A percentile compares a stretch with the other conserved stretches of the same genome.
These are phyloP conservation scores for Orthonychiurus folsomi DNA, from an alignment of 2,888 invertebrate genomes.

Conservation along the genomic window DNA sequence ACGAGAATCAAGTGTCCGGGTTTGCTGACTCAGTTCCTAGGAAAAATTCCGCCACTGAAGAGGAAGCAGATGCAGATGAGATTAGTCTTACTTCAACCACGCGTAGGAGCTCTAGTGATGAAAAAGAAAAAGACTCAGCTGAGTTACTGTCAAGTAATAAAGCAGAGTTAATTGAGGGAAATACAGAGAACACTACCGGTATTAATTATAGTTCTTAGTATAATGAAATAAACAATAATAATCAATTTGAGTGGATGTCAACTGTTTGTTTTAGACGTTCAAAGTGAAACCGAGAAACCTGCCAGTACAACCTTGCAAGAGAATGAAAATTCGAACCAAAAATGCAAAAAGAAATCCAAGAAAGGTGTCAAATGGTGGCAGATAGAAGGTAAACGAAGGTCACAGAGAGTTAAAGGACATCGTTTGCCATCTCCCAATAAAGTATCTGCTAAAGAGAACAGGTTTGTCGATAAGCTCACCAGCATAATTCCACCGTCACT, in stretches of 20 bases:
- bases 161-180: no score
- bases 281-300: no score
- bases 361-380: slow-evolving; percentile 40
- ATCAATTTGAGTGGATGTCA: no score
- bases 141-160: no score
- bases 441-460: slow-evolving; percentile 49
- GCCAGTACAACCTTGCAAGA: not conserved
- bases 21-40: no score
- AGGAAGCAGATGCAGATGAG: not conserved
- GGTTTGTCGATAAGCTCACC: slow-evolving; percentile 56
- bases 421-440: slow-evolving; percentile 27
- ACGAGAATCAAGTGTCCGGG: no score
- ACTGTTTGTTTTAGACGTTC: no score
- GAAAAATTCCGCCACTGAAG: not conserved
- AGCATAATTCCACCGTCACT: slow-evolving; percentile 57
- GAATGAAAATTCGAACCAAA: not conserved
- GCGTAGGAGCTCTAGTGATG: not conserved
- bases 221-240: no score
- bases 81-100: not conserved
- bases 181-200: not conserved
- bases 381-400: slow-evolving; percentile 37
- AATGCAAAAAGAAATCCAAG: slow-evolving; percentile 30
- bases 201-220: no score
- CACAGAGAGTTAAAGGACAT: slow-evolving; percentile 37
- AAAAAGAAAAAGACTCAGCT: slow-evolving; percentile 3